Percentiles rank a stretch among this genome's conserved stretches.
Evolutionary conservation across 2,888 invertebrate genomes (phyloP).

Genomic region (Norana najaformis): DNA sequence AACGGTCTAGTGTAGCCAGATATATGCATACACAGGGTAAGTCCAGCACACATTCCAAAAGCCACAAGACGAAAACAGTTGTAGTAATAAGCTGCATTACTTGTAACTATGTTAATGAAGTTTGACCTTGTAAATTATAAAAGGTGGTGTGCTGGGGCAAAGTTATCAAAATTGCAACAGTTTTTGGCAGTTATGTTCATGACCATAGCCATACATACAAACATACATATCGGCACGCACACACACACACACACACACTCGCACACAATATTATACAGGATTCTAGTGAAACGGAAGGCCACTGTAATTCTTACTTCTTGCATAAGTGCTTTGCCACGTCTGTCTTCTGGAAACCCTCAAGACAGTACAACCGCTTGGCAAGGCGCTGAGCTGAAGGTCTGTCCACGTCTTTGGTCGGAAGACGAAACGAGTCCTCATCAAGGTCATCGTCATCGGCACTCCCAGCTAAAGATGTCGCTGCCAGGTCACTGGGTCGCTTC

Average conservation of each 20-base stretch:
- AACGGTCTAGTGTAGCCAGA: too few relatives aligned
- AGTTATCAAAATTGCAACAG: too few relatives aligned
- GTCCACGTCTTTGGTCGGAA: conserved; percentile 78
- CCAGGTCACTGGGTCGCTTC: background rate
- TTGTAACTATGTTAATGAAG: too few relatives aligned
- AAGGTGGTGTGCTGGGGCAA: too few relatives aligned
- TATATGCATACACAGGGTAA: too few relatives aligned
- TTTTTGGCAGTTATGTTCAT: too few relatives aligned
- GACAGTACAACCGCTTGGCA: conserved; percentile 87
- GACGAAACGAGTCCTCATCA: conserved; percentile 33
- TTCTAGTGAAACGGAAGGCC: background rate
- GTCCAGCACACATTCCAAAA: too few relatives aligned
- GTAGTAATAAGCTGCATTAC: too few relatives aligned
- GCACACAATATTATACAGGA: background rate
- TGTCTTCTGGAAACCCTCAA: conserved; percentile 95
- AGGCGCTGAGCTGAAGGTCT: conserved; percentile 90
- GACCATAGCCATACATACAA: background rate
- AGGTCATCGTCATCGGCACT: background rate
- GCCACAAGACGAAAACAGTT: too few relatives aligned
- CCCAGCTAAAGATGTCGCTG: background rate
- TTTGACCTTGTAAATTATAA: too few relatives aligned
- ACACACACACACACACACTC: background rate
- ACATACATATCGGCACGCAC: background rate
- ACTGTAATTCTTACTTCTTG: conserved; percentile 79
- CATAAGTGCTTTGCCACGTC: conserved; percentile 95